Base-by-base conservation (phyloP, 2,797 vertebrate species). In the Crenuchus spilurus region DNA sequence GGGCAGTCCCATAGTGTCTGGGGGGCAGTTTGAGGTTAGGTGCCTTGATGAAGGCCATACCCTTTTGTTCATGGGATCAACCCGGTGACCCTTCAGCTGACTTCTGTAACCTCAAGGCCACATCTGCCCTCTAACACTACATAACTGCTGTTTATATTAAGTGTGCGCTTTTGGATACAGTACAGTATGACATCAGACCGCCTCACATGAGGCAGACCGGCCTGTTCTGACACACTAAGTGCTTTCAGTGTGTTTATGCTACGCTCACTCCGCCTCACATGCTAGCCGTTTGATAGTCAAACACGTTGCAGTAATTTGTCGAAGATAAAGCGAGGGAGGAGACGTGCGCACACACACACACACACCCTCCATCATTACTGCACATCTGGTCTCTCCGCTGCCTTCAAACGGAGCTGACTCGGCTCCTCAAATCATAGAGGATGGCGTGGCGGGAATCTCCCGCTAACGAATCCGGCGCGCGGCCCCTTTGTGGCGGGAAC, bases 341-440 rank as follows among this genome's bases (percentile, higher is more conserved):
- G 75, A 72, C 33, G 77, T 51, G 67, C 26, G 48, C 52, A 2
- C 28, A 7, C 3, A 16, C 13, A 55, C 52, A 30, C 52, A 49
- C 31, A 75, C 74, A 74, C 78, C 70, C 78, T 46, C 78, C 48
- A 57, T 83, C 76, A 80, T 85, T 85, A 83, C 37, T 6, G 55
- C 69, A 70, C 83, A 85, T 83, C 81, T 83, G 81, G 74, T 78
- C 63, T 73, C 39, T 61, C 58, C 58, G 69, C 58, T 78, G 54
- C 54, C 70, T 71, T 83, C 81, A 76, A 79, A 84, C 73, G 57
- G 52, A 80, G 79, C 83, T 81, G 81, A 84, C 64, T 81, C 74
- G 49, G 70, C 74, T 79, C 42, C 70, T 82, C 75, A 70, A 80
- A 80, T 81, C 75, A 67, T 73, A 61, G 67, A 80, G 79, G 78